Evolutionary conservation across 1,140 invertebrate genomes (phyloP), one percentile per base, ranked within the genome.

Genomic region (Drosophila prosaltans): DNA sequence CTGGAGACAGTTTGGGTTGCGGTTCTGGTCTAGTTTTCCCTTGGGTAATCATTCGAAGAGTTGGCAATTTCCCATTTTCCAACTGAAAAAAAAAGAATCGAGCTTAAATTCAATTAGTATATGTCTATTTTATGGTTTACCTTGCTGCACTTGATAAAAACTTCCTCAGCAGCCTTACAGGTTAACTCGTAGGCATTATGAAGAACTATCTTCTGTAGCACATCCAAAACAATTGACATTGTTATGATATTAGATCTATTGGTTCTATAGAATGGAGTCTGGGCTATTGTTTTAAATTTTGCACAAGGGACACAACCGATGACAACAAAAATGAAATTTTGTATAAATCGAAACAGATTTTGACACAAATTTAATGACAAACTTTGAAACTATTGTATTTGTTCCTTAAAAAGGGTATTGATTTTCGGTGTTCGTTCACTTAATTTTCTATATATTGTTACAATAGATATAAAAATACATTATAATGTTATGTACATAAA

Each of bases 181-280:
- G 67, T 72, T 2, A 88, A 28, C 10, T 86, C 80, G 28, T 69
- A 72, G 6, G 68, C 77, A 51, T 78, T 72, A 3, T 78, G 70
- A 21, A 89, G 30, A 11, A 86, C 65, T 26, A 88, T 58, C n/a
- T 62, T 59, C 54, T 86, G 80, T 6, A 89, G 48, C 9, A 88
- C 54, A 80, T 83, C 73, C 28, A 86, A 68, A 36, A 89, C 65
- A 9, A 80, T 32, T 9, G 84, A 83, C 83, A 86, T 86, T 40
- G 30, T 26, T 43, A 41, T 16, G 9, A 3, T 40, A 36, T 6
- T 36, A 36, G 4, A 30, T 2, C 2, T 30, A 30, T 30, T 30
- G 28, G 28, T 30, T 2, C 32, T 36, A 36, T 36, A 7, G 6
- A 36, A 5, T 36, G 6, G 1, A 36, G 32, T 68, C 36, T 40